Evolutionary conservation across 2,797 vertebrate species (phyloP), one percentile per base, ranked within the genome.

Genomic region (Mastacembelus armatus): DNA sequence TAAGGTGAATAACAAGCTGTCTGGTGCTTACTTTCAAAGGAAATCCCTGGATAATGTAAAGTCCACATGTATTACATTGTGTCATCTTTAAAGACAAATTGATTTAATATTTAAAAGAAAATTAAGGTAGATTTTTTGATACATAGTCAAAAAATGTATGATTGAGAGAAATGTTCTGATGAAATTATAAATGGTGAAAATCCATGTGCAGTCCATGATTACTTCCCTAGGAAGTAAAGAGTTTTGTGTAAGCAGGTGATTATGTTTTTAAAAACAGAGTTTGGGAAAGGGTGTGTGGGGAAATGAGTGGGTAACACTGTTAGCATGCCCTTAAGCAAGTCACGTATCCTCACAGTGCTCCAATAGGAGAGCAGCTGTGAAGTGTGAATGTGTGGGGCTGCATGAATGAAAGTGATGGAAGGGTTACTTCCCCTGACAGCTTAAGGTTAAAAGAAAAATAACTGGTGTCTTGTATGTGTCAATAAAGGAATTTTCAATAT

Each of bases 1-100:
- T 74, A 29, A 60, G 51, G 60, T 66, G 65, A 66, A 76, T 29
- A 78, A 84, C 60, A 77, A 71, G 29, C 30, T 64, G 68, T 43
- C 35, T 24, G 39, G 4, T 51, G 30, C 51, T 69, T 35, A 22
- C 30, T 60, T 45, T 59, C 21, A 26, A 15, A 44, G 36, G 38
- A 57, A 66, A 22, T 55, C 64, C 9, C 18, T 33, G 24, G 18
- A 38, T 24, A 40, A 6, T 24, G 42, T n/a, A 7, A 42, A 42
- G 0, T 50, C 22, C 14, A 18, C 18, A 11, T 54, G 8, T 11
- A 16, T 22, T 6, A 52, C 39, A 59, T 22, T 50, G 24, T 47
- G 35, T 50, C 22, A 18, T 26, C 22, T 42, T 43, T n/a, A 47
- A 10, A 29, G 40, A 68, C 62, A 5, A 16, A 36, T 12, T 9